Conservation (phyloP, 2,113 vertebrate genomes). For the Notarius quadriscutis region DNA sequence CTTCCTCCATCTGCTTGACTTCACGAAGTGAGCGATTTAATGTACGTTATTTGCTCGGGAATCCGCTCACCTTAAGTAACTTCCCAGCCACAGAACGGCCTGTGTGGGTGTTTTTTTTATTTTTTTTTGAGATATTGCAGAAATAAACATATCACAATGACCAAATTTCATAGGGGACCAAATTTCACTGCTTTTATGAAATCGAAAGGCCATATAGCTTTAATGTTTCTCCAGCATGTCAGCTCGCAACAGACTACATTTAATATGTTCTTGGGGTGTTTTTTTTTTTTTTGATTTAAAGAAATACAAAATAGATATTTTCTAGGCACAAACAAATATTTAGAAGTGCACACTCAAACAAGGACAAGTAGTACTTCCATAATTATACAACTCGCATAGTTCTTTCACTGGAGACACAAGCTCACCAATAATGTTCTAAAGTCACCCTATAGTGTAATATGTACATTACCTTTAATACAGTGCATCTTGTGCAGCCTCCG, state of each 20-base stretch:
- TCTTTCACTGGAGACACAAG: not conserved
- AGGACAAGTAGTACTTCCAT: too few species aligned
- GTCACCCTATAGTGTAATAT: conserved; percentile 6
- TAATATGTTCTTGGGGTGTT: not conserved
- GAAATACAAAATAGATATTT: conserved; percentile 1
- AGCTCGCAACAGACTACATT: not conserved
- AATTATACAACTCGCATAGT: not conserved
- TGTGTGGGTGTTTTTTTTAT: too few species aligned
- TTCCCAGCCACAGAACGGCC: too few species aligned
- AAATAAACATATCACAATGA: too few species aligned
- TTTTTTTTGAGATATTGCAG: too few species aligned
- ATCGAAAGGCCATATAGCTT: too few species aligned
- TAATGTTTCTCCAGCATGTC: not conserved
- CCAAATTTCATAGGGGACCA: too few species aligned
- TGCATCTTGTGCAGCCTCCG: not conserved
- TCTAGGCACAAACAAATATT: conserved; percentile 20
- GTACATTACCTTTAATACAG: not conserved
- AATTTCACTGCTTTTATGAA: too few species aligned
- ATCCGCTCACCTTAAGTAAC: too few species aligned
- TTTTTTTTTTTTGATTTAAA: not conserved
- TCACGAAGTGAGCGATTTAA: too few species aligned
- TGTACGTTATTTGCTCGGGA: too few species aligned
- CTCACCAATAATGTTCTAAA: not conserved
- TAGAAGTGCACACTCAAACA: not conserved
- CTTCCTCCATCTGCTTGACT: too few species aligned